Evolutionary conservation across 2,888 invertebrate genomes (phyloP).

Genomic region (Drepana falcataria): DNA sequence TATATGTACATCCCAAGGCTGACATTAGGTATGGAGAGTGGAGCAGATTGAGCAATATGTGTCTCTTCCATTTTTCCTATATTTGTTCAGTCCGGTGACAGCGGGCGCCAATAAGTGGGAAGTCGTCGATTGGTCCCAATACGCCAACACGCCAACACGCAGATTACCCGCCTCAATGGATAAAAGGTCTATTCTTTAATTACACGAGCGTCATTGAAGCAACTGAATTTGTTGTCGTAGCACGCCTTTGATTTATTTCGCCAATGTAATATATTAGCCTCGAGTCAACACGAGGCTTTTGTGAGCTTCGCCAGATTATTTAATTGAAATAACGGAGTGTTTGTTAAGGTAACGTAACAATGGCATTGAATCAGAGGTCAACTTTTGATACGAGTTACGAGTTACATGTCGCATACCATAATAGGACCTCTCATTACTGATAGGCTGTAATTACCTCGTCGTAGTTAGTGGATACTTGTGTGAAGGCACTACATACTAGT

Average conservation of each 20-base stretch:
- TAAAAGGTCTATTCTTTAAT: neutral
- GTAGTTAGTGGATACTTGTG: too few relatives aligned
- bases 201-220: neutral
- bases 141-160: constrained; percentile 15
- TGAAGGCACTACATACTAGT: too few relatives aligned
- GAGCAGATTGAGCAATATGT: constrained; percentile 23
- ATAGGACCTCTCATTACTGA: too few relatives aligned
- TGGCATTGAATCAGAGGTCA: neutral
- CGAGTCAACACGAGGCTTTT: neutral
- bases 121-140: constrained; percentile 16
- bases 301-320: neutral
- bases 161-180: constrained; percentile 10
- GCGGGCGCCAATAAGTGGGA: constrained; percentile 34
- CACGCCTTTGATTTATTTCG: constrained; percentile 12
- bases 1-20: constrained; percentile 1
- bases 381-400: neutral
- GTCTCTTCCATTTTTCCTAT: constrained; percentile 36
- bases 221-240: constrained; percentile 1
- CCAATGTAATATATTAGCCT: constrained; percentile 3
- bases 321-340: neutral
- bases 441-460: too few relatives aligned
- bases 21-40: neutral
- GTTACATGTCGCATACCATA: too few relatives aligned
- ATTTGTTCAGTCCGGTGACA: constrained; percentile 31
- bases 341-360: constrained; percentile 6